Evolutionary conservation across 2,797 vertebrate genomes (phyloP).

Genomic region (Numenius phaeopus): DNA sequence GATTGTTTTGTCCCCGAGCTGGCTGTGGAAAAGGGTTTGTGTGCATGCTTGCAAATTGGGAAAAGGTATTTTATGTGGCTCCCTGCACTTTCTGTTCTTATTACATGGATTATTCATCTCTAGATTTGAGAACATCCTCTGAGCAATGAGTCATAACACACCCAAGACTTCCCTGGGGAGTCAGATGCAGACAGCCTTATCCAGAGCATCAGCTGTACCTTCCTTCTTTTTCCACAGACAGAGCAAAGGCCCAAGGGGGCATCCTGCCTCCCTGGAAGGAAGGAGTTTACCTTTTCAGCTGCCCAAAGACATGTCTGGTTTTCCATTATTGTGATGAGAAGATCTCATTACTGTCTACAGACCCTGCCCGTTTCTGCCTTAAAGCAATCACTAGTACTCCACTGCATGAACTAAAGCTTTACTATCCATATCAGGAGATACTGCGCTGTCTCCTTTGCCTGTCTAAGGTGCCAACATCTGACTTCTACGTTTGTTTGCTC

Average conservation of each 20-base stretch:
- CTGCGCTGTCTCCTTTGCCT: background rate
- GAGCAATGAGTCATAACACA: background rate
- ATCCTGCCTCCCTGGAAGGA: background rate
- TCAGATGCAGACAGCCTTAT: conserved; percentile 33
- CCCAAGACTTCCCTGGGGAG: background rate
- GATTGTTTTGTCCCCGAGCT: background rate
- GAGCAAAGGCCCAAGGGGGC: background rate
- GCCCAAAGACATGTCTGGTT: background rate
- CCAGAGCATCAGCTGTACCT: conserved; percentile 22
- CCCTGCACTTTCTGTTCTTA: conserved; percentile 18
- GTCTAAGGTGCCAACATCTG: background rate
- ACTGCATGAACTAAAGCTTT: background rate
- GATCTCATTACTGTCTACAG: background rate
- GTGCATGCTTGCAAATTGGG: background rate
- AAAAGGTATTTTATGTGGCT: conserved; percentile 9
- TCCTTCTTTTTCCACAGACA: background rate
- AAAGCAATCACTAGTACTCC: background rate
- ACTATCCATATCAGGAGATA: background rate
- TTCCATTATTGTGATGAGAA: background rate
- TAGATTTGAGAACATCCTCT: background rate
- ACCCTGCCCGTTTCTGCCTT: background rate
- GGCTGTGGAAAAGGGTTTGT: background rate
- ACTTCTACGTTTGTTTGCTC: background rate
- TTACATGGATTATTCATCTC: background rate
- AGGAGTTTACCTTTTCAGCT: background rate